phyloP scores from a whole-genome alignment of 2,888 invertebrate genomes.

The Julus scanicus region DNA sequence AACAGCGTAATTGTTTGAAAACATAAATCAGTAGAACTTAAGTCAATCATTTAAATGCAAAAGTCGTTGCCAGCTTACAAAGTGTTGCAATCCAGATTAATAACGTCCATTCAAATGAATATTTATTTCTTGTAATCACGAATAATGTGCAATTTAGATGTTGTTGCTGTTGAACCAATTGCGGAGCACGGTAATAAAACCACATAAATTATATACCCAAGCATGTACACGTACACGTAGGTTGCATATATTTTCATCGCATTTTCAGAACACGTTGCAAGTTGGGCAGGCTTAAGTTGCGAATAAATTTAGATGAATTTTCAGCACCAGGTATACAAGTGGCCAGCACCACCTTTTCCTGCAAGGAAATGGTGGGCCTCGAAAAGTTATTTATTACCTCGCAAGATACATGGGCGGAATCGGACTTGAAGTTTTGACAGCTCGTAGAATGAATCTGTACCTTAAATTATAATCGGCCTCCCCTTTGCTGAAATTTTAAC shows the following conservation, averaged over 20 bases:
- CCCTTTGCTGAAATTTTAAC: conserved; percentile 9
- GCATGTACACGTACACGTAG: not conserved
- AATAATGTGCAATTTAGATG: conserved; percentile 44
- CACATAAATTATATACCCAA: conserved; percentile 6
- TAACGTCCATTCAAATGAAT: conserved; percentile 36
- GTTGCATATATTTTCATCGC: conserved; percentile 36
- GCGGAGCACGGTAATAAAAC: conserved; percentile 21
- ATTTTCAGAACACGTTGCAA: not conserved
- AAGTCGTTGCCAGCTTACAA: conserved; percentile 36
- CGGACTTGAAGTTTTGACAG: conserved; percentile 50
- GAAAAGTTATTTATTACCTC: conserved; percentile 27
- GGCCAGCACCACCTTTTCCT: not conserved
- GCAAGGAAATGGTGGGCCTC: not conserved
- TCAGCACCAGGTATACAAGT: conserved; percentile 9
- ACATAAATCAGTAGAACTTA: conserved; percentile 22
- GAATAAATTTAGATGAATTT: not conserved
- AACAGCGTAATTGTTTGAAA: conserved; percentile 37
- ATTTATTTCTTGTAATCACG: conserved; percentile 45
- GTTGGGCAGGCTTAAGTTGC: not conserved
- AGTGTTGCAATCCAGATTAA: conserved; percentile 45
- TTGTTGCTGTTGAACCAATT: conserved; percentile 40
- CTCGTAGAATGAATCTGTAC: conserved; percentile 25
- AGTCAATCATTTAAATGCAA: conserved; percentile 45
- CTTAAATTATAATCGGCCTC: conserved; percentile 42
- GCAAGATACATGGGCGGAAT: conserved; percentile 49